Evolutionary conservation across 2,888 invertebrate genomes (phyloP).

Genomic region (Acronicta aceris): DNA sequence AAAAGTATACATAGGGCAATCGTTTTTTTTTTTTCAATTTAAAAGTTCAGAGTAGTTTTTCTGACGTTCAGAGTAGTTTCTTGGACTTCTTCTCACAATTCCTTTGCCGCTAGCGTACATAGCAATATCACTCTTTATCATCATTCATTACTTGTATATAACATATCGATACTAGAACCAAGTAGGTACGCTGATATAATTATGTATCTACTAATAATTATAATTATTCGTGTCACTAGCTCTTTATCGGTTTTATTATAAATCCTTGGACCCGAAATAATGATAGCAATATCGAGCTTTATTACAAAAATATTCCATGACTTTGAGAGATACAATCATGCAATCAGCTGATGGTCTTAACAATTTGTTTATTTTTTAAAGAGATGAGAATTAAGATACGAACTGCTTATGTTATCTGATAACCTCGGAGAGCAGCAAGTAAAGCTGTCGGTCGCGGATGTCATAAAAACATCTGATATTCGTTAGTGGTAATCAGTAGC

Average conservation of each 20-base stretch:
- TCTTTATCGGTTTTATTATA: conserved; percentile 34
- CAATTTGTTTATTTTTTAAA: background rate
- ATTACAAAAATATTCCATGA: conserved; percentile 27
- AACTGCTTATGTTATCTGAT: too few relatives aligned
- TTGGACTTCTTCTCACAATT: background rate
- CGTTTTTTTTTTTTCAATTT: too few relatives aligned
- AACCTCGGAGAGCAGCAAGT: too few relatives aligned
- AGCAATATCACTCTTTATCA: conserved; percentile 26
- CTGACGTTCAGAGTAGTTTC: too few relatives aligned
- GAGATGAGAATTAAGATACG: too few relatives aligned
- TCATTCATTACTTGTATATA: conserved; percentile 14
- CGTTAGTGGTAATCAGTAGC: too few relatives aligned
- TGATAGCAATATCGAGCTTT: conserved; percentile 26
- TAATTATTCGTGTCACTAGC: conserved; percentile 13
- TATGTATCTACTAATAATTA: conserved; percentile 1
- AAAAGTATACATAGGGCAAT: too few relatives aligned
- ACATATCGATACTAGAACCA: conserved; percentile 2
- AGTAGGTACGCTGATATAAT: conserved; percentile 16
- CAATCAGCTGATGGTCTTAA: background rate
- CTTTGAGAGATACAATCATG: conserved; percentile 5
- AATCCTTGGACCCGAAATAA: conserved; percentile 34
- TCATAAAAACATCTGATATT: too few relatives aligned
- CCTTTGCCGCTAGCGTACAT: background rate
- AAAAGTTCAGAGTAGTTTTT: too few relatives aligned
- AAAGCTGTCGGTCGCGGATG: too few relatives aligned